phyloP scores from a whole-genome alignment of 1,140 invertebrate genomes.

The Lordiphosa mommai region DNA sequence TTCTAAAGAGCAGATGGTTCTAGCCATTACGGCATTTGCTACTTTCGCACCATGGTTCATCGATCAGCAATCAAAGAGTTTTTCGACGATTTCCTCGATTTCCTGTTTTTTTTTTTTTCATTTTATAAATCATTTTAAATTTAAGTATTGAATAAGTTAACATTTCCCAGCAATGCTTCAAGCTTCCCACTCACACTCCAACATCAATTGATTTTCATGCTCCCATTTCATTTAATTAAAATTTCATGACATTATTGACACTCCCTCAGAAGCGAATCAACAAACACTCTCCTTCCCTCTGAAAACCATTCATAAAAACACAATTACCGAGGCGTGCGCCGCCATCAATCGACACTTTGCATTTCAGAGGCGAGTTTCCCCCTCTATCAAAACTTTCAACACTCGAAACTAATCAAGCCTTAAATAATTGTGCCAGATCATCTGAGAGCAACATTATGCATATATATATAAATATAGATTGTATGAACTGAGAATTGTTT shows the following conservation, averaged over 20 bases:
- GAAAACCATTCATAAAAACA: neutral
- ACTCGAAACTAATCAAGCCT: slow-evolving; percentile 60
- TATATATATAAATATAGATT: slow-evolving; percentile 27
- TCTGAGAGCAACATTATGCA: neutral
- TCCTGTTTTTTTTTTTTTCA: too few species aligned
- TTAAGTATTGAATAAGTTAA: too few species aligned
- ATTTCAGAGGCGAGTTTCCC: neutral
- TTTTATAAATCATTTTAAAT: too few species aligned
- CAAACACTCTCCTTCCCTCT: neutral
- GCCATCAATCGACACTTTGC: slow-evolving; percentile 57
- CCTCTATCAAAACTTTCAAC: slow-evolving; percentile 56
- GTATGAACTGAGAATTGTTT: slow-evolving; percentile 18
- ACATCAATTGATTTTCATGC: neutral
- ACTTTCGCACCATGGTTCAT: too few species aligned
- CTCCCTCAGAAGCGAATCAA: slow-evolving; percentile 8
- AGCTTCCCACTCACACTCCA: too few species aligned
- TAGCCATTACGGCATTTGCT: too few species aligned
- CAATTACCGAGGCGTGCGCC: slow-evolving; percentile 34
- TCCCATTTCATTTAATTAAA: slow-evolving; percentile 3
- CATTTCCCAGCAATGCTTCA: too few species aligned
- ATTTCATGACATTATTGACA: slow-evolving; percentile 7
- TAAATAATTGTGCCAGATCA: slow-evolving; percentile 48
- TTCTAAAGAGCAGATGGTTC: too few species aligned
- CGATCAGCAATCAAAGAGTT: too few species aligned
- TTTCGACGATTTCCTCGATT: too few species aligned